Percentiles rank a stretch among this genome's conserved stretches.
These are phyloP conservation scores for Neoniphon sammara DNA, from an alignment of 2,797 vertebrate species.

Conservation along the genomic window DNA sequence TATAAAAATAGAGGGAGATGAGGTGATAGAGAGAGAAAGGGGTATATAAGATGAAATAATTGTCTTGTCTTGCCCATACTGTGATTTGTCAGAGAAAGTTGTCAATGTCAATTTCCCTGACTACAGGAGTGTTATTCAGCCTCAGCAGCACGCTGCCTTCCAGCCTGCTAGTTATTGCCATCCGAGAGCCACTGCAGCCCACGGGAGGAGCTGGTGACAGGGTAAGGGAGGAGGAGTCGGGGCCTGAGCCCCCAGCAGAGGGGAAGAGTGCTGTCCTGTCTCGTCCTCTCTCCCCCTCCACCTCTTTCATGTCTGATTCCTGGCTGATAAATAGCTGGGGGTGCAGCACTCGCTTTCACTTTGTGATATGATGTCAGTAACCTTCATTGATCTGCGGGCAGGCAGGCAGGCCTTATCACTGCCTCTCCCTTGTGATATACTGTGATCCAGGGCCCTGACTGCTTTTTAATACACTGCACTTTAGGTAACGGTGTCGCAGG, in stretches of 20 bases:
- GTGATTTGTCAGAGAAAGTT: conserved; percentile 48
- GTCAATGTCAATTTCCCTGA: conserved; percentile 32
- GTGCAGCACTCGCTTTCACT: conserved; percentile 94
- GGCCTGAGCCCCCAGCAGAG: conserved; percentile 42
- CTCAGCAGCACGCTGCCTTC: background rate
- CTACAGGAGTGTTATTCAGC: conserved; percentile 21
- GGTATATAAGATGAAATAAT: background rate
- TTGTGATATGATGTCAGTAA: conserved; percentile 99
- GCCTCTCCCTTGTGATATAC: conserved; percentile 91
- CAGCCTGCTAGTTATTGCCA: background rate
- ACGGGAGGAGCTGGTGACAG: conserved; percentile 38
- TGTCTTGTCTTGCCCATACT: conserved; percentile 18
- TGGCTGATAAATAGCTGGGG: conserved; percentile 93
- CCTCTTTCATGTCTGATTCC: conserved; percentile 70
- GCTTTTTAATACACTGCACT: conserved; percentile 97
- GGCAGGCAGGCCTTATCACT: conserved; percentile 93
- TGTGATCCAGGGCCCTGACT: conserved; percentile 90
- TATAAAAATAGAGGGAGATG: conserved; percentile 38
- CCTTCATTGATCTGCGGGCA: conserved; percentile 97
- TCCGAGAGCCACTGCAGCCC: conserved; percentile 1
- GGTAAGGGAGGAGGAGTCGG: conserved; percentile 40
- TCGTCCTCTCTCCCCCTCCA: conserved; percentile 54
- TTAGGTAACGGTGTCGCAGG: conserved; percentile 83
- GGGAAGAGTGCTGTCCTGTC: conserved; percentile 50
- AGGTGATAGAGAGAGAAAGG: conserved; percentile 6